Evolutionary conservation across 2,888 invertebrate species (phyloP).

Genomic region (Scaptomyza cyrtandrae): DNA sequence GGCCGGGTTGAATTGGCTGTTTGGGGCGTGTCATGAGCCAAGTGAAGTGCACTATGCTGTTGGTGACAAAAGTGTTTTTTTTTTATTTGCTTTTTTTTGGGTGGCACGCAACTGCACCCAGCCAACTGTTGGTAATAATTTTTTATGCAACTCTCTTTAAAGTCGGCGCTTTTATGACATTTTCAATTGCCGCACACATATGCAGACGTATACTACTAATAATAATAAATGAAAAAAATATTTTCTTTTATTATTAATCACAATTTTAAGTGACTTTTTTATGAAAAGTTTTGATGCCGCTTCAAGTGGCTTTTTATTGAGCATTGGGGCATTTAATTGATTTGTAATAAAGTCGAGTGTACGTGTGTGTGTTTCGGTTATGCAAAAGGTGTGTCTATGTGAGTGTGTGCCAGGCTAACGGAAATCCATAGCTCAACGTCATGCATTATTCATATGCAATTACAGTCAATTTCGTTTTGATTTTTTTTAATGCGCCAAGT

Average conservation of each 20-base stretch:
- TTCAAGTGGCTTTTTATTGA: constrained; percentile 75
- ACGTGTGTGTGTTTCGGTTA: constrained; percentile 21
- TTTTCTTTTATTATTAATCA: constrained; percentile 60
- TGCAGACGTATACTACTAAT: constrained; percentile 61
- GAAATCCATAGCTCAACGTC: constrained; percentile 66
- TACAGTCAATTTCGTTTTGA: constrained; percentile 55
- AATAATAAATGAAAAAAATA: constrained; percentile 15
- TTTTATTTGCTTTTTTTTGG: constrained; percentile 15
- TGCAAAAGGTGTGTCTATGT: constrained; percentile 57
- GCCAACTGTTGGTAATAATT: constrained; percentile 26
- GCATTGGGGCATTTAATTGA: constrained; percentile 75
- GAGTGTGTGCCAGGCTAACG: constrained; percentile 69
- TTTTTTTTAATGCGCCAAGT: constrained; percentile 50
- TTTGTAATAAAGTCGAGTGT: constrained; percentile 67
- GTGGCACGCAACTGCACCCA: constrained; percentile 62
- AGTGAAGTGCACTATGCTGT: constrained; percentile 54
- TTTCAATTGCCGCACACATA: constrained; percentile 54
- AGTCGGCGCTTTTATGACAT: constrained; percentile 59
- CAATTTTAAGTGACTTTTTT: constrained; percentile 62
- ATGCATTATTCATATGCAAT: constrained; percentile 74
- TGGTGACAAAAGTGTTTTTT: constrained; percentile 52
- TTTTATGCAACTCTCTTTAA: constrained; percentile 47
- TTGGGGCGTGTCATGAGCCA: constrained; percentile 53
- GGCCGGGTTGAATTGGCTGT: not conserved
- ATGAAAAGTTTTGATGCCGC: constrained; percentile 56